Base-by-base conservation (phyloP, 2,797 vertebrate species). In the Anguilla megastoma region DNA sequence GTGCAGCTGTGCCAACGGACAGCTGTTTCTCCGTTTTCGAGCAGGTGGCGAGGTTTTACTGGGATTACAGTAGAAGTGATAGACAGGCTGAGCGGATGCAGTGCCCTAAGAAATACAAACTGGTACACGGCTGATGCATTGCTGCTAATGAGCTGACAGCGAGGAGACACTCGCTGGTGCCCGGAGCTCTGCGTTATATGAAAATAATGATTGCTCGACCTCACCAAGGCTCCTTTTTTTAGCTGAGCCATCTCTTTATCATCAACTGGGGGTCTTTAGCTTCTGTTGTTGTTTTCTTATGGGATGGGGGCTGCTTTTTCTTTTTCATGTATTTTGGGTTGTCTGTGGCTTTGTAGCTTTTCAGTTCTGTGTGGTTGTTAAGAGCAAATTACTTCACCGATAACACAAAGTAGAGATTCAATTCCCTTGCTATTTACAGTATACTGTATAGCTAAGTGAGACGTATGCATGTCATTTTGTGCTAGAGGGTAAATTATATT, bases 1-100 rank as follows among this genome's bases (percentile, higher is more conserved):
- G 92, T 89, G 63, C 87, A 95, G 93, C 94, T 93, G 89, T 63
- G 60, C 93, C 30, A 89, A 74, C 83, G 91, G 94, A 94, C 96
- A 96, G 96, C 95, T 96, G 96, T 95, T 94, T 90, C 27, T 30
- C 10, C 2, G 8, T 71, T 10, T 88, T 86, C 8, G 91, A 96
- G 95, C 95, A 96, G 95, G 95, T 96, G 96, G 94, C 94, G 87
- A 92, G 48, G 93, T 94, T 95, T 94, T 95, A 93, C 92, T 90
- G 91, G 94, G 94, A 96, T 96, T 96, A 96, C 93, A 94, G 95
- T 95, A 94, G 92, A 92, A 93, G 90, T 95, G 95, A 96, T 94
- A 95, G 95, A 95, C 94, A 92, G 94, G 95, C 94, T 94, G 94
- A 93, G 93, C 94, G 92, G 91, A 95, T 24, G 36, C 95, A 94